Conservation (phyloP, 2,888 invertebrate species). For the Aplocera efformata region DNA sequence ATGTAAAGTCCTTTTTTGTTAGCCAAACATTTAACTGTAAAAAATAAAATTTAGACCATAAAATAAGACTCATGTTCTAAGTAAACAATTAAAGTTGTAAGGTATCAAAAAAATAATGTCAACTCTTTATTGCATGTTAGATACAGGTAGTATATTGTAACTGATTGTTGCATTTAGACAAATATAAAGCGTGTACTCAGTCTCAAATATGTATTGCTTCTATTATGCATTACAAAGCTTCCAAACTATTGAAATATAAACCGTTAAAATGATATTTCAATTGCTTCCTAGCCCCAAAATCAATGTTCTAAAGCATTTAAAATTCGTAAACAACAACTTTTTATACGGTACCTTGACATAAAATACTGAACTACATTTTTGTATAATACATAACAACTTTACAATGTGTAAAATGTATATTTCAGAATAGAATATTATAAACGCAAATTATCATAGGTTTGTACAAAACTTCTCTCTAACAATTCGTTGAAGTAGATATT, state of each 20-base stretch:
- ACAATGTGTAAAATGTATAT: constrained; percentile 6
- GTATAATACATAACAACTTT: constrained; percentile 3
- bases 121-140: too few relatives aligned
- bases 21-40: constrained; percentile 1
- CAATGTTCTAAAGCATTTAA: background rate
- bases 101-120: too few relatives aligned
- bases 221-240: constrained; percentile 1
- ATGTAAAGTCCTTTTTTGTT: background rate
- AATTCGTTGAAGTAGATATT: constrained; percentile 2
- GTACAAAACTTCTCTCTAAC: constrained; percentile 16
- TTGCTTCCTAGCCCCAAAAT: constrained; percentile 13
- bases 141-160: too few relatives aligned
- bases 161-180: too few relatives aligned
- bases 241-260: background rate
- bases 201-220: background rate
- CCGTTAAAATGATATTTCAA: background rate
- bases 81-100: too few relatives aligned
- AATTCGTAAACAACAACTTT: background rate
- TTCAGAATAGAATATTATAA: background rate
- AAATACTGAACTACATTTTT: constrained; percentile 4
- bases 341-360: background rate
- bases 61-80: background rate
- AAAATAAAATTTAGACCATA: constrained; percentile 1
- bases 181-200: too few relatives aligned
- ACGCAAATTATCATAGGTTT: constrained; percentile 19